Base-by-base conservation (phyloP, 2,797 vertebrate species). In the Centropyge bicolor region DNA sequence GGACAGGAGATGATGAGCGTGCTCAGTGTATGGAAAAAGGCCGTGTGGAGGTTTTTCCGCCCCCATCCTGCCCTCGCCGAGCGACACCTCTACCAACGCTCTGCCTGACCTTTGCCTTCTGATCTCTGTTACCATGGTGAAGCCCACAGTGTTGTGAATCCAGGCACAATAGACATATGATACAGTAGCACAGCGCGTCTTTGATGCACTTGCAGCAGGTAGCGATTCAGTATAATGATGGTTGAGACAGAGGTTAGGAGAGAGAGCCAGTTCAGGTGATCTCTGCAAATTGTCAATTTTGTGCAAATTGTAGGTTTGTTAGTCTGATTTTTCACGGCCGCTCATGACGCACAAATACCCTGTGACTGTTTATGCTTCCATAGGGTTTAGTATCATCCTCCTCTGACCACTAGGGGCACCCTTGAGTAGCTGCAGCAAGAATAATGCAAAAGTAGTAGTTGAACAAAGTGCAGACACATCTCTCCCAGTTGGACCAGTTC, bases 121-220 rank as follows among this genome's bases (percentile, higher is more conserved):
- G 90, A 88, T 91, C 91, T 86, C 83, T 41, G 93, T 94, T 93
- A 63, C 93, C 91, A 92, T 93, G 92, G 93, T 74, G 90, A 95
- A 84, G 77, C 79, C 20, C 77, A 77, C 82, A 72, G 71, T 78
- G 76, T 54, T 83, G 81, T 49, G 64, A 69, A 78, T 79, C 11
- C 76, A 52, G 68, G 81, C 62, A 59, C 81, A 67, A 51, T 56
- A 83, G 76, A 63, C 63, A 14, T 40, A 38, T 71, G 75, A 79
- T 84, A 62, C 43, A 64, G 52, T 63, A 43, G 51, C 72, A 9
- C 65, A 11, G 54, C 45, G 66, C 22, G 45, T 46, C 73, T 86
- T 66, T 83, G 59, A 86, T 76, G 63, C 27, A 40, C 65, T 67
- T 73, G 60, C 73, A 40, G 60, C 76, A 45, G 64, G 74, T 73